Evolutionary conservation across 2,888 invertebrate genomes (phyloP), one percentile per base, ranked within the genome.

Genomic region (Syritta pipiens): DNA sequence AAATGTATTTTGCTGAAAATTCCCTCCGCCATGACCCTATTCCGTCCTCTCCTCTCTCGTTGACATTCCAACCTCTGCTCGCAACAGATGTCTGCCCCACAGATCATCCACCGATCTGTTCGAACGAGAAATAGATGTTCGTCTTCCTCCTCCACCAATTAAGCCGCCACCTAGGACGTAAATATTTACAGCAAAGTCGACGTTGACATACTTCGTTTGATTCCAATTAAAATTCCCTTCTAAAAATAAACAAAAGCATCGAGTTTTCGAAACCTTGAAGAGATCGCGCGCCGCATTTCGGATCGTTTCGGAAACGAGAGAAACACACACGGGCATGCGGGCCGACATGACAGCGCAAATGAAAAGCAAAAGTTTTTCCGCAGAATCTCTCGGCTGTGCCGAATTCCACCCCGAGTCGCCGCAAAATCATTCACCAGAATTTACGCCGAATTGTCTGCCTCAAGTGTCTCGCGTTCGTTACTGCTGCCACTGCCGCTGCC

Each of bases 371-470:
- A 76, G 76, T 69, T 69, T 76, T 44, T 51, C 57, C 63, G 63
- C 69, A 30, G 55, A 76, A 63, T 30, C 19, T 19, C 26, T 57
- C 48, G 26, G 42, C 53, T 10, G 7, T n/a, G n/a, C 3, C 4
- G n/a, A 7, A 12, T 28, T 26, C 48, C 4, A 51, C 22, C n/a
- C 2, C 28, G 40, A 30, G 4, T 10, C 20, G 10, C 28, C 28
- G 28, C 7, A 28, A 6, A 26, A 68, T 68, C 60, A 67, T 46
- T 75, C 76, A 63, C 19, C 49, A 57, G 46, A 79, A 72, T 79
- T 60, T 79, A 79, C 65, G 77, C 77, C 77, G 72, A 79, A 79
- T 60, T 72, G 77, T 79, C 77, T 79, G 42, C 71, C 59, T 32
- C 49, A 32, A 49, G 55, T 48, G 42, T 48, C 37, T 44, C 62